Base-by-base conservation (phyloP, 2,888 invertebrate genomes). In the Leucophora obtusa region DNA sequence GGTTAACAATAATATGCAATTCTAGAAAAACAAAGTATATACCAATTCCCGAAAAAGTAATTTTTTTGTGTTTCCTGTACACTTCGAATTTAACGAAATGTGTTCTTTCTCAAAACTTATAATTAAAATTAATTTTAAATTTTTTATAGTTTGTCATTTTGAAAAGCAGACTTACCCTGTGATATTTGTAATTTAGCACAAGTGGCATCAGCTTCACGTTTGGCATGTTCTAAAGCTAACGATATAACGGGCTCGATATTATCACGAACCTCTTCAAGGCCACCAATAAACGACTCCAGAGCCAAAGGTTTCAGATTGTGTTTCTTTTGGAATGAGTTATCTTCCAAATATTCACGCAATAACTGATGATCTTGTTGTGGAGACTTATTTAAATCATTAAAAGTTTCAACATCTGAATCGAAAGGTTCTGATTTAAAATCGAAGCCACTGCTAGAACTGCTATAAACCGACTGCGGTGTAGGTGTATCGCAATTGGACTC, bases 101-200 rank as follows among this genome's bases (percentile, higher is more conserved):
- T n/a, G n/a, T n/a, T n/a, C n/a, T n/a, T n/a, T n/a, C n/a, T n/a
- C n/a, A n/a, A n/a, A n/a, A n/a, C n/a, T n/a, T n/a, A n/a, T n/a
- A n/a, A n/a, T n/a, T n/a, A n/a, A n/a, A n/a, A n/a, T n/a, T n/a
- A n/a, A n/a, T n/a, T n/a, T n/a, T n/a, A n/a, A n/a, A n/a, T n/a
- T n/a, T n/a, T n/a, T n/a, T n/a, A n/a, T n/a, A n/a, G n/a, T n/a
- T n/a, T n/a, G n/a, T n/a, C 5, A 3, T 24, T 3, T 24, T 24
- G 5, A 24, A 24, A 35, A 35, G 8, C 8, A 7, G 1, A 92
- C 94, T 93, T 91, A 97, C 97, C 96, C 91, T 95, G 94, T 89
- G 96, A 95, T 91, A 97, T 97, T 90, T 95, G 95, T 86, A 97
- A 93, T 85, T 95, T 94, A 69, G 94, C 93, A 91, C 96, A 97